Base-by-base conservation (phyloP, 2,888 invertebrate genomes). In the Cephonodes hylas region DNA sequence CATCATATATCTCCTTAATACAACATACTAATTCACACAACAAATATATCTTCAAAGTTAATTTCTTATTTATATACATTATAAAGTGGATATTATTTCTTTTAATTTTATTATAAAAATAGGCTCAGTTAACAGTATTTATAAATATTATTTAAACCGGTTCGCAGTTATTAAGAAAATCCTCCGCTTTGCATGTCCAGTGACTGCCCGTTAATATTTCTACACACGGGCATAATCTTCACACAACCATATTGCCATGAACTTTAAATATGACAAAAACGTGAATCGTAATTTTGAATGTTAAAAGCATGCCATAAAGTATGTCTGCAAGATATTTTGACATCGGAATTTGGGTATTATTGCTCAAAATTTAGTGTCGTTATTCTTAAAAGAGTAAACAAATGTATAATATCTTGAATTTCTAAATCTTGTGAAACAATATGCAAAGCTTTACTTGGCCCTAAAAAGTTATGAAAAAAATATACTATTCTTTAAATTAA, bases 161-260 rank as follows among this genome's bases (percentile, higher is more conserved):
- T 76, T 70, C 74, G 68, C 75, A 76, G 74, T 78, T 77, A 76
- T 74, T 74, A 63, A 64, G 69, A 80, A 79, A 77, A 75, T 62
- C 65, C 25, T n/a, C 67, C 64, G 66, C 67, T 79, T 75, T 76
- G 73, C 78, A 75, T 77, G 72, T 70, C 70, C 70, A 69, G 64
- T 58, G 63, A 61, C 64, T 58, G 69, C 63, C 70, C 65, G 73
- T 71, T 74, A 70, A 68, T 65, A 42, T 63, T 61, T 63, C 62
- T 65, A 76, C 71, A 71, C 60, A 75, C 70, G 44, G 64, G 42
- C 63, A 45, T 66, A 42, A 20, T 62, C 59, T 65, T 66, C 64
- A 62, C 72, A 64, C 68, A 65, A 65, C 59, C 61, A 60, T 61
- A 56, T 45, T 61, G 57, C 38, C 23, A 15, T 34, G 34, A 42